Evolutionary conservation across 2,888 invertebrate species (phyloP).

Genomic region (Urechis unicinctus): DNA sequence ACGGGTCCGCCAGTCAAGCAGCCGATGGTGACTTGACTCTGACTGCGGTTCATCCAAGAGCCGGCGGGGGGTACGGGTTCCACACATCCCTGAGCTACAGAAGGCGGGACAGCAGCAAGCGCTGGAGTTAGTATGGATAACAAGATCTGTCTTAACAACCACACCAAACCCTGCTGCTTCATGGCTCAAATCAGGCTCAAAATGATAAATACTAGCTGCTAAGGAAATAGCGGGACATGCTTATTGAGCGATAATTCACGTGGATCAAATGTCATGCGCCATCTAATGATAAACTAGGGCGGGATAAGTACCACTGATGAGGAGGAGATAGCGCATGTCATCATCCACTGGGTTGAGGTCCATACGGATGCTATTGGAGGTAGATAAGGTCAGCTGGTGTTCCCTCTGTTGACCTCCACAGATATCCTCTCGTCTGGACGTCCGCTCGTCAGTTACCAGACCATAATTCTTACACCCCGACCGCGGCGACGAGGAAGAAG

Average conservation of each 20-base stretch:
- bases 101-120: too few relatives aligned
- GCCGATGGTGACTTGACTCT: not conserved
- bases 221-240: too few relatives aligned
- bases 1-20: conserved; percentile 1
- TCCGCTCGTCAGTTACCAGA: not conserved
- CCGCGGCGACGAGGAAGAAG: too few relatives aligned
- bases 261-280: not conserved
- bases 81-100: not conserved
- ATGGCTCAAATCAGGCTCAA: too few relatives aligned
- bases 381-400: not conserved
- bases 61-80: not conserved
- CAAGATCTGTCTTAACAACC: too few relatives aligned
- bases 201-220: too few relatives aligned
- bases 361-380: not conserved
- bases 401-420: not conserved
- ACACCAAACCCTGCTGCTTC: too few relatives aligned
- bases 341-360: not conserved
- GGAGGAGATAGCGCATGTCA: not conserved
- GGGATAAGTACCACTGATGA: not conserved
- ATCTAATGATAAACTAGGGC: not conserved
- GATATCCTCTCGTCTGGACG: not conserved
- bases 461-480: not conserved
- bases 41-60: not conserved
- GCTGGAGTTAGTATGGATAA: too few relatives aligned
- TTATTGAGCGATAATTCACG: not conserved